A percentile compares a stretch with the other conserved stretches of the same genome.
phyloP scores from a whole-genome alignment of 1,140 invertebrate genomes.

The Meloidogyne exigua region DNA sequence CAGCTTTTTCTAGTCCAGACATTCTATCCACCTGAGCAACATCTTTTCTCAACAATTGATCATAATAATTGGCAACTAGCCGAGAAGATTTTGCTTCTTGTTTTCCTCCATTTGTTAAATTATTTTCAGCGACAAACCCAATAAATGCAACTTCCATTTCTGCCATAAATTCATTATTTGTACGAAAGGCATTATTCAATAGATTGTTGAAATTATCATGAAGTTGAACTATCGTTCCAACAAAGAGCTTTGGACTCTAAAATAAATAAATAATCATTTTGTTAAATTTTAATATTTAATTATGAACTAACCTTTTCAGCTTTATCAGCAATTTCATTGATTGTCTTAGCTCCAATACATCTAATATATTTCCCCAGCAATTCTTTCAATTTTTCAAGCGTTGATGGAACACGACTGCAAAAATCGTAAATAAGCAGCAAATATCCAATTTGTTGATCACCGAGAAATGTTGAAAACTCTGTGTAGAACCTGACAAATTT shows the following conservation, averaged over 20 bases:
- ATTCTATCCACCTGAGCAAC: not conserved
- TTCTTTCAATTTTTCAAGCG: not conserved
- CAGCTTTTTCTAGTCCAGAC: not conserved
- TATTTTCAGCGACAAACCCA: not conserved
- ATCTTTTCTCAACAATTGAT: not conserved
- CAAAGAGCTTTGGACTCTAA: not conserved
- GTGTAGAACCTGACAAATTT: not conserved
- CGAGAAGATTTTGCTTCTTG: not conserved
- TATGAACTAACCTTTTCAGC: not conserved
- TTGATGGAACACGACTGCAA: not conserved
- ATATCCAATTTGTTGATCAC: not conserved
- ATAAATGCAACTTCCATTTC: not conserved
- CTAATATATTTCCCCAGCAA: not conserved
- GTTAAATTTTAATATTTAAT: no score
- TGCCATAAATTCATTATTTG: slow-evolving; percentile 1
- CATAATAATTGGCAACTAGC: not conserved
- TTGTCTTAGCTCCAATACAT: not conserved
- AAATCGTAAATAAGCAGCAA: not conserved
- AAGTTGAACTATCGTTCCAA: not conserved
- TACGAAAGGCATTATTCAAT: not conserved
- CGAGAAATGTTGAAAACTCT: not conserved
- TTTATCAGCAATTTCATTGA: not conserved
- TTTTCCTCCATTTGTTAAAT: not conserved
- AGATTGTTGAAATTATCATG: not conserved
- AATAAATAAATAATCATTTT: no score